These are phyloP conservation scores for Calameuta filiformis DNA, from an alignment of 2,888 invertebrate species.

Conservation along the genomic window DNA sequence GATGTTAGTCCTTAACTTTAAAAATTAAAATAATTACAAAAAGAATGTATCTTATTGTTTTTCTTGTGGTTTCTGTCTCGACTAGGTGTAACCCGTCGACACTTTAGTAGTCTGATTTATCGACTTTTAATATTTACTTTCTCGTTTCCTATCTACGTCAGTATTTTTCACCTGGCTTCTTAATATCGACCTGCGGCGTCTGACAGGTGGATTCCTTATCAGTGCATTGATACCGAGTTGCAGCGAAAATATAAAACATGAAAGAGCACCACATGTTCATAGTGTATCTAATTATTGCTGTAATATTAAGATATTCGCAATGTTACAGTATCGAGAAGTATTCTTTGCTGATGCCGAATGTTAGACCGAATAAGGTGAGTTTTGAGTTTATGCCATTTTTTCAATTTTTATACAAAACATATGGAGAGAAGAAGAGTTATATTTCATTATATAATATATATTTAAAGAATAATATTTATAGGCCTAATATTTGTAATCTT, in stretches of 20 bases:
- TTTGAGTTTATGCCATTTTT: not conserved
- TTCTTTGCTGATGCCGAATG: conserved; percentile 85
- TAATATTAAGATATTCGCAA: conserved; percentile 21
- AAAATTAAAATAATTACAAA: not conserved
- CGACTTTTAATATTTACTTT: not conserved
- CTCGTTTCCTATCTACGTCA: not conserved
- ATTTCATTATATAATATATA: not conserved
- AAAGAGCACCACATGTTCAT: conserved; percentile 15
- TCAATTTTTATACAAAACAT: not conserved
- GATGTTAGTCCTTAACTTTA: not conserved
- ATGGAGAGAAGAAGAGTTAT: not conserved
- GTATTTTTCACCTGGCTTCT: not conserved
- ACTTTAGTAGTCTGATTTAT: not conserved
- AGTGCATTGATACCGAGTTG: conserved; percentile 1
- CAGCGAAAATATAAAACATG: conserved; percentile 28
- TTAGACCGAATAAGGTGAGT: conserved; percentile 81
- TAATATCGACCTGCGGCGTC: conserved; percentile 37
- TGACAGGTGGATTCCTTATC: conserved; percentile 25
- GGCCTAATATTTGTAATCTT: not conserved
- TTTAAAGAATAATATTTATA: not conserved
- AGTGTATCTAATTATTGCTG: conserved; percentile 19
- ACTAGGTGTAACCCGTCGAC: not conserved
- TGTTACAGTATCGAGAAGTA: conserved; percentile 69
- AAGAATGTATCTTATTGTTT: not conserved
- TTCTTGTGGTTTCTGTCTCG: not conserved